phyloP scores from a whole-genome alignment of 2,888 invertebrate genomes.

The Cryptops parisi region DNA sequence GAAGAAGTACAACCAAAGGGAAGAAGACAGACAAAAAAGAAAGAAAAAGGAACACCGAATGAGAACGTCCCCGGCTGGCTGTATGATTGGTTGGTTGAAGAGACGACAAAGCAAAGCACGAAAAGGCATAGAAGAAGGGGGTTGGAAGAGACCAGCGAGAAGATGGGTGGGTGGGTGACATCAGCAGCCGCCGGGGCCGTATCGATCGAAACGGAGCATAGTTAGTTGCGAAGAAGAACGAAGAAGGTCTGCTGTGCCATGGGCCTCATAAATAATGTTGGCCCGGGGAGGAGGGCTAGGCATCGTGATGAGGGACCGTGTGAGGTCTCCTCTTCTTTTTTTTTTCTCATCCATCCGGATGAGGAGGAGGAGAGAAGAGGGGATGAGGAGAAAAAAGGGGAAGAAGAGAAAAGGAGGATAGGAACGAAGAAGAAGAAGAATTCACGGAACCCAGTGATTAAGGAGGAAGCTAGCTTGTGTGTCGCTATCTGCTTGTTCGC shows the following conservation, averaged over 20 bases:
- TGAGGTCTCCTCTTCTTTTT: conserved; percentile 12
- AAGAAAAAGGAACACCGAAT: too few species aligned
- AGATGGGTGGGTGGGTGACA: background rate
- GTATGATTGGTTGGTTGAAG: background rate
- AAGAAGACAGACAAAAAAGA: too few species aligned
- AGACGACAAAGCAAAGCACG: background rate
- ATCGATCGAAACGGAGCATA: too few species aligned
- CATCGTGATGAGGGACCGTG: conserved; percentile 12
- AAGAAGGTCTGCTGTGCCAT: conserved; percentile 9
- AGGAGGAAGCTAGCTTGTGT: conserved; percentile 11
- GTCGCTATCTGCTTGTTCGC: too few species aligned
- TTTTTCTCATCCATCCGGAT: background rate
- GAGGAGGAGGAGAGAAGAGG: background rate
- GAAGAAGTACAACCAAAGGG: too few species aligned
- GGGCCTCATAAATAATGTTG: conserved; percentile 14
- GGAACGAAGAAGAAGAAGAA: background rate
- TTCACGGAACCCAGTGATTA: conserved; percentile 11
- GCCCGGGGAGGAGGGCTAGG: conserved; percentile 11
- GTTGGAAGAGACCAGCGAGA: background rate
- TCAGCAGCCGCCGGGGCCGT: conserved; percentile 6
- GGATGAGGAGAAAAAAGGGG: background rate
- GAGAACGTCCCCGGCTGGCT: background rate
- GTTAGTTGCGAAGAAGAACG: too few species aligned
- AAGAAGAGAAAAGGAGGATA: background rate
- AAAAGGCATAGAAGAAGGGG: background rate